A percentile compares a stretch with the other conserved stretches of the same genome.
These are phyloP conservation scores for Tetrax tetrax DNA, from an alignment of 2,113 vertebrate species.

Conservation along the genomic window DNA sequence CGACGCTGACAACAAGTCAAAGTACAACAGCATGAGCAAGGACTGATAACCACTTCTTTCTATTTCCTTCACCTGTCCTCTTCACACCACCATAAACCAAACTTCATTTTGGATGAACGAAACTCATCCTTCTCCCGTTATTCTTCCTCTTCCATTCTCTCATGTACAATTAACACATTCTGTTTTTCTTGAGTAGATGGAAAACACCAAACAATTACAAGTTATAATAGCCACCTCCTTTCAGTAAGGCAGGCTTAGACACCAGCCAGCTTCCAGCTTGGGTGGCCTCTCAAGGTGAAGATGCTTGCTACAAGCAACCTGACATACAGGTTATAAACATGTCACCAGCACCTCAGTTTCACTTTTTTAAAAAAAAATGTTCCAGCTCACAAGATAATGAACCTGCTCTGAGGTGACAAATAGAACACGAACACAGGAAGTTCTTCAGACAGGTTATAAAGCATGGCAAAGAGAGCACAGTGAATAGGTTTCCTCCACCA, in stretches of 20 bases:
- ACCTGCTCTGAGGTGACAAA: not conserved
- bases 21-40: not conserved
- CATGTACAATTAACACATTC: not conserved
- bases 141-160: not conserved
- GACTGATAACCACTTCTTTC: not conserved
- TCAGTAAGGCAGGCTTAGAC: not conserved
- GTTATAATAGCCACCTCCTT: not conserved
- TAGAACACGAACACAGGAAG: not conserved
- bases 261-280: not conserved
- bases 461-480: not conserved
- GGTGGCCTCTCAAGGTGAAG: not conserved
- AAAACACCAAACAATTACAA: not conserved
- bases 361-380: not conserved
- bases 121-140: not conserved
- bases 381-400: not conserved
- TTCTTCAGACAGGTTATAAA: not conserved
- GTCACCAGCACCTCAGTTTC: not conserved
- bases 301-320: not conserved
- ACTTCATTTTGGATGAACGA: not conserved
- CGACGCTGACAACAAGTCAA: not conserved
- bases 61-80: not conserved
- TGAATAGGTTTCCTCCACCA: not conserved
- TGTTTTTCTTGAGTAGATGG: not conserved
- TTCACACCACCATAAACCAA: not conserved
- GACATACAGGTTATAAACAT: not conserved